Base-by-base conservation (phyloP, 2,888 invertebrate species). In the Lasius platythorax region DNA sequence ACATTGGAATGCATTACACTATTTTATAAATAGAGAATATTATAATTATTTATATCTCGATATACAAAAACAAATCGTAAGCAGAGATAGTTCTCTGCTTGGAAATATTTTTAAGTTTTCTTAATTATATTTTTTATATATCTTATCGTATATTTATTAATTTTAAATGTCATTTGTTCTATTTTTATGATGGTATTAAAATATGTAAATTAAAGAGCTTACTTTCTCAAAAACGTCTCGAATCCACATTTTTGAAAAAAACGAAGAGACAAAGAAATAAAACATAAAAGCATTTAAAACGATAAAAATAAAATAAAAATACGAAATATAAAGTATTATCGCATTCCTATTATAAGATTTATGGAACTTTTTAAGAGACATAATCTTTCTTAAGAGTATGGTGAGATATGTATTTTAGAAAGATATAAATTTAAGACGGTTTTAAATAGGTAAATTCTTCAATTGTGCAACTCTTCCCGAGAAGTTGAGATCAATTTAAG, bases 381-480 rank as follows among this genome's bases (percentile, higher is more conserved):
- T 56, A 37, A 37, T 28, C 4, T 23, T 61, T 61, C 6, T 28
- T 61, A 73, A 58, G 56, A 15, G 0, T 28, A 12, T 43, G 8
- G 3, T 73, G 3, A 15, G 4, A 0, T 11, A 73, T 28, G 11
- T 0, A 61, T 2, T 1, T 58, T 46, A 46, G 18, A 23, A 73
- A 40, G 11, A 61, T 30, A 28, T 43, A 15, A 11, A 40, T 61
- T 37, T 1, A 28, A 58, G 1, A 40, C 1, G 5, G 23, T 28
- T n/a, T 15, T 58, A 3, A 58, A 58, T 40, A 43, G 12, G 0
- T 43, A 73, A 58, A 6, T 11, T 56, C 23, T 56, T 73, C 4
- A 73, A 73, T 73, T 73, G 28, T 73, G 58, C 28, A 73, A 73
- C 8, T 73, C n/a, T 40, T n/a, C 8, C 4, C 28, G 28, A 73